These are phyloP conservation scores for Metacarcinus magister DNA, from an alignment of 2,888 invertebrate species.

Conservation along the genomic window DNA sequence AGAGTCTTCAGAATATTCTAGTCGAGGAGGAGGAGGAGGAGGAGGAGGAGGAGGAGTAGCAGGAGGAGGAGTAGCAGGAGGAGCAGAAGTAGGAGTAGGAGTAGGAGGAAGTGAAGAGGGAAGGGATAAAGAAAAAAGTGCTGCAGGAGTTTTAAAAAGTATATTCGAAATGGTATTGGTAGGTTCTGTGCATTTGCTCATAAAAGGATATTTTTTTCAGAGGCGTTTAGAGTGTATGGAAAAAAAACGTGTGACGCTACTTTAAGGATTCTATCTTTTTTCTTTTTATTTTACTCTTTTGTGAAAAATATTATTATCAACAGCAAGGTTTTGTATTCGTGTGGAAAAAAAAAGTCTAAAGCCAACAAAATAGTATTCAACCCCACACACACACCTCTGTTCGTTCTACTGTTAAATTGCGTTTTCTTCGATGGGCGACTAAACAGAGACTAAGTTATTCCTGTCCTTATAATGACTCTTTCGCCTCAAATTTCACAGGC, in stretches of 20 bases:
- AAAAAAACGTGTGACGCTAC: too few relatives aligned
- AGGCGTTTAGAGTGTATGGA: too few relatives aligned
- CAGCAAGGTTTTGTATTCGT: neutral
- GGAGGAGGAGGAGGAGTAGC: neutral
- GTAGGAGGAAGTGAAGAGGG: too few relatives aligned
- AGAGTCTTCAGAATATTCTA: neutral
- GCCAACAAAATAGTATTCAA: neutral
- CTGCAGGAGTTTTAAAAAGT: neutral
- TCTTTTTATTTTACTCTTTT: too few relatives aligned
- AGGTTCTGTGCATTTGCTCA: neutral
- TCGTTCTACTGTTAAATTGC: neutral
- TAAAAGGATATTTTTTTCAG: neutral
- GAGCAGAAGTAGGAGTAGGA: too few relatives aligned
- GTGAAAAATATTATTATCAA: too few relatives aligned
- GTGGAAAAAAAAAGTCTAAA: neutral
- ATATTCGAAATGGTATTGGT: neutral
- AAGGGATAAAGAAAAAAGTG: neutral
- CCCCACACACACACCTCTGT: neutral
- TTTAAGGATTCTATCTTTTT: too few relatives aligned
- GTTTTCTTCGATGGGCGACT: conserved; percentile 12
- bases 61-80: neutral
- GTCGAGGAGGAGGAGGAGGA: neutral
- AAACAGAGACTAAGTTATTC: neutral
- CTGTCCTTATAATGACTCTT: neutral
- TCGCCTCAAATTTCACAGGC: neutral